Base-by-base conservation (phyloP, 2,888 invertebrate species). In the Abrostola triplasia region DNA sequence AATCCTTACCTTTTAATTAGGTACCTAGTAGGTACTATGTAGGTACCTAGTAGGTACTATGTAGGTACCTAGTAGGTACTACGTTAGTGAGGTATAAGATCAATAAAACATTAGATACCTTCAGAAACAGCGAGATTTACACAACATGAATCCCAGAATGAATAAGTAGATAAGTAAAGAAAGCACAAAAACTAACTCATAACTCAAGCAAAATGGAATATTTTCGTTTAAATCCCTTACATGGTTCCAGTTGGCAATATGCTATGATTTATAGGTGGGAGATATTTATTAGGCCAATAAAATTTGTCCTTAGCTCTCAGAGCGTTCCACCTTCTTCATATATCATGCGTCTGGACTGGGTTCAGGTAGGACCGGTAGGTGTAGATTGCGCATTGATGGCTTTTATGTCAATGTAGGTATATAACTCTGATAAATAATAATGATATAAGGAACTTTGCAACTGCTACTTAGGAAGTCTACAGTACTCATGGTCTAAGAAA, bases 211-310 rank as follows among this genome's bases (percentile, higher is more conserved):
- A 73, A 79, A 73, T 70, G 64, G 72, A 78, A 84, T 77, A 81
- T 77, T 81, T 80, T 67, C 75, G 77, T 75, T 79, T 70, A 80
- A 82, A 82, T 79, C 81, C 82, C 76, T 74, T 70, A 70, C 73
- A 66, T 55, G 68, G 72, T 74, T 64, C 73, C 70, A 75, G 77
- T 77, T 67, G 77, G 86, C 87, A 86, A 86, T 88, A 87, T 83
- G 77, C 74, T 79, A 79, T 84, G 86, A 88, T 88, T 87, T 87
- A 88, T 84, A 66, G 78, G 56, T 72, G 72, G 13, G 63, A 76
- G 81, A 86, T 87, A 88, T 88, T 87, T 88, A 88, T 88, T 86
- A 84, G 82, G 64, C 83, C 85, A 86, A 88, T 88, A 88, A 88
- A 88, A 88, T 87, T 87, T 87, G 86, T 88, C 87, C 82, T 83